These are phyloP conservation scores for Elymnias hypermnestra DNA, from an alignment of 1,140 invertebrate genomes.

Conservation along the genomic window DNA sequence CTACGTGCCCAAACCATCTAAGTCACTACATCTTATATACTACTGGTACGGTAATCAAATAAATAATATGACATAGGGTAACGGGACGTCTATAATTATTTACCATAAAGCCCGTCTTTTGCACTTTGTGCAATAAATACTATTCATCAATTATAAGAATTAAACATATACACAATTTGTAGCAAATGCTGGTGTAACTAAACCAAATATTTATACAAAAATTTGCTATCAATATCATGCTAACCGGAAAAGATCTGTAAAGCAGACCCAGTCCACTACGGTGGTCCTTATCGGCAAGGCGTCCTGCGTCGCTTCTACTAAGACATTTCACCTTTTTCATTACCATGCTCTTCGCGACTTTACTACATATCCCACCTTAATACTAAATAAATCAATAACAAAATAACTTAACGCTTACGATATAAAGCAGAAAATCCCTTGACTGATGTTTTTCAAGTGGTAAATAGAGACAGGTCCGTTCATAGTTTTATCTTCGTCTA, in stretches of 20 bases:
- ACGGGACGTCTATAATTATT: no score
- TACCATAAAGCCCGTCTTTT: no score
- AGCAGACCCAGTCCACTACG: slow-evolving; percentile 48
- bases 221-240: slow-evolving; percentile 31
- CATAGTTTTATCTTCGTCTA: slow-evolving; percentile 66
- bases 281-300: slow-evolving; percentile 67
- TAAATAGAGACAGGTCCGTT: slow-evolving; percentile 20
- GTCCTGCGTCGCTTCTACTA: slow-evolving; percentile 62
- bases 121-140: no score
- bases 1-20: no score
- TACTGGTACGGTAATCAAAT: no score
- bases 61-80: no score
- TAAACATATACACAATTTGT: no score
- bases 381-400: slow-evolving; percentile 4
- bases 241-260: slow-evolving; percentile 59
- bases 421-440: slow-evolving; percentile 28
- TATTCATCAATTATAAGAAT: not conserved
- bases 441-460: slow-evolving; percentile 2
- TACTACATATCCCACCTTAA: slow-evolving; percentile 29
- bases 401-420: slow-evolving; percentile 16
- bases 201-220: no score
- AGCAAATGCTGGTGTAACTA: no score
- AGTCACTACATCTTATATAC: no score
- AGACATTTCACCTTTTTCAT: slow-evolving; percentile 75
- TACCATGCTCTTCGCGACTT: slow-evolving; percentile 67